A percentile compares a stretch with the other conserved stretches of the same genome.
phyloP scores from a whole-genome alignment of 2,113 vertebrate species.

The Fregata magnificens region DNA sequence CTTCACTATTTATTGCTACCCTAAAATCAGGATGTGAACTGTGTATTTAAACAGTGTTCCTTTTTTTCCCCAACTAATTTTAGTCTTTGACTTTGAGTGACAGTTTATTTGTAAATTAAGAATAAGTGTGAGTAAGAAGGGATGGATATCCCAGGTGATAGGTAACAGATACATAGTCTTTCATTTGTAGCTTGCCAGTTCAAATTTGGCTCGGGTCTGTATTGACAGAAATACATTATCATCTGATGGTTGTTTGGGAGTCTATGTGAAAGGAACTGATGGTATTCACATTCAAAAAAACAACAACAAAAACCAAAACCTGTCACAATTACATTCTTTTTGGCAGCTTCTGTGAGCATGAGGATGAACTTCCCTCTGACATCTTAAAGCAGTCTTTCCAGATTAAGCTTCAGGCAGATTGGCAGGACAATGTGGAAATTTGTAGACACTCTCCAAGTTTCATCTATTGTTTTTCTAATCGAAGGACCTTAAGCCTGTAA shows the following conservation, averaged over 20 bases:
- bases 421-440: not conserved
- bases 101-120: slow-evolving; percentile 63
- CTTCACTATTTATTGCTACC: not conserved
- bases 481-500: slow-evolving; percentile 3
- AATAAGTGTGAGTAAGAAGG: slow-evolving; percentile 28
- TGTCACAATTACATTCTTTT: slow-evolving; percentile 50
- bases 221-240: slow-evolving; percentile 69
- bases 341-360: slow-evolving; percentile 49
- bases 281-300: slow-evolving; percentile 53
- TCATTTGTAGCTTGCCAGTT: slow-evolving; percentile 63
- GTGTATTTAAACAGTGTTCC: slow-evolving; percentile 9
- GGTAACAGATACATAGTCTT: slow-evolving; percentile 45
- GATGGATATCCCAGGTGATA: slow-evolving; percentile 59
- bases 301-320: slow-evolving; percentile 63
- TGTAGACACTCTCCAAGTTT: slow-evolving; percentile 12
- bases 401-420: slow-evolving; percentile 45
- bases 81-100: slow-evolving; percentile 42
- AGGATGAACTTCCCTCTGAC: slow-evolving; percentile 49
- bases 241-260: slow-evolving; percentile 61
- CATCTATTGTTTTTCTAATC: slow-evolving; percentile 37
- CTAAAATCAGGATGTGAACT: not conserved
- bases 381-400: slow-evolving; percentile 58
- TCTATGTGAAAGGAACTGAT: slow-evolving; percentile 64
- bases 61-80: not conserved
- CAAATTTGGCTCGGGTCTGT: slow-evolving; percentile 43